Conservation (phyloP, 2,797 vertebrate genomes). For the Pseudochaenichthys georgianus region DNA sequence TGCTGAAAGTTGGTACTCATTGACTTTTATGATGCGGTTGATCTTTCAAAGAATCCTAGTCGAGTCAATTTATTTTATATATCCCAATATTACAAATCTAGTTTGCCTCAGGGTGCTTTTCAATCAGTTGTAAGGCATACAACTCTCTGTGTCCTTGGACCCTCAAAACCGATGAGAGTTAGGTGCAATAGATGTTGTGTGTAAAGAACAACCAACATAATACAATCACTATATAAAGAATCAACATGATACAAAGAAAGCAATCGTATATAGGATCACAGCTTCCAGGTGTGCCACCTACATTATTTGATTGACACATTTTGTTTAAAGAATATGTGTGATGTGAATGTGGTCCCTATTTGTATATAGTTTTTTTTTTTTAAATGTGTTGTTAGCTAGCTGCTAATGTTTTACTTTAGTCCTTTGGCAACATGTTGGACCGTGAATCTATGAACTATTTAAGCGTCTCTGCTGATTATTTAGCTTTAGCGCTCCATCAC, state of each 20-base stretch:
- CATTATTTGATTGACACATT: too few species aligned
- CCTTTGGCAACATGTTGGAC: neutral
- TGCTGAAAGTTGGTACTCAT: slow-evolving; percentile 1
- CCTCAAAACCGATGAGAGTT: too few species aligned
- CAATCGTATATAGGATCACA: neutral
- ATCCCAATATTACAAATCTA: too few species aligned
- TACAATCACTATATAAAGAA: neutral
- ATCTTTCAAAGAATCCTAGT: neutral
- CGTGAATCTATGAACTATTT: rapidly evolving
- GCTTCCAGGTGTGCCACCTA: too few species aligned
- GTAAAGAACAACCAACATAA: neutral
- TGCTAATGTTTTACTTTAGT: neutral
- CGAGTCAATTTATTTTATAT: neutral
- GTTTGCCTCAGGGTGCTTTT: too few species aligned
- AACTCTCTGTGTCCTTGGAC: neutral
- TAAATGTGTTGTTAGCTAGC: neutral
- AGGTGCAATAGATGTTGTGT: neutral
- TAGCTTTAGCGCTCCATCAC: neutral
- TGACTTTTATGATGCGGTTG: slow-evolving; percentile 12
- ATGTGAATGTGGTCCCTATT: too few species aligned
- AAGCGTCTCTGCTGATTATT: neutral
- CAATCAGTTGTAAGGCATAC: too few species aligned
- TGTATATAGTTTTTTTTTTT: too few species aligned
- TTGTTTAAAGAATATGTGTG: too few species aligned
- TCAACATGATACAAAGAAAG: neutral